phyloP scores from a whole-genome alignment of 1,140 invertebrate genomes.

The Tyrophagus putrescentiae region DNA sequence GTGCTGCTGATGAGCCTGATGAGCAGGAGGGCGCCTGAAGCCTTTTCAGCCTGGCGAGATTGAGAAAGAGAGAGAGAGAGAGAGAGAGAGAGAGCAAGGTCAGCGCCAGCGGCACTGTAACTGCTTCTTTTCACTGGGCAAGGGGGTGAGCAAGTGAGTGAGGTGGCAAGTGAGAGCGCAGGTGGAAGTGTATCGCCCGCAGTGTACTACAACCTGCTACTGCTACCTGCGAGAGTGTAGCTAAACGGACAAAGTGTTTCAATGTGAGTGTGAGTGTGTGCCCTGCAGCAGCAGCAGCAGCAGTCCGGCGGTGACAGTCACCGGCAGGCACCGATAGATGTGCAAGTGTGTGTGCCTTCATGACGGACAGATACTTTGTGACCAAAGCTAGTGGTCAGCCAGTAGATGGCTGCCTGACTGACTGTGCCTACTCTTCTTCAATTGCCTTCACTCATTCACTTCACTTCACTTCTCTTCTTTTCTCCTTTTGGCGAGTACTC shows the following conservation, averaged over 20 bases:
- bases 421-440: background rate
- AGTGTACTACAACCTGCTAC: too few relatives aligned
- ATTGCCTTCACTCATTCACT: background rate
- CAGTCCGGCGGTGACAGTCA: background rate
- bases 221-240: background rate
- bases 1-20: background rate
- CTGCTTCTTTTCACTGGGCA: too few relatives aligned
- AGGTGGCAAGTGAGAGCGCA: too few relatives aligned
- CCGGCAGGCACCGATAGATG: background rate
- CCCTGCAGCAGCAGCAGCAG: background rate
- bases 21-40: background rate
- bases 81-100: too few relatives aligned
- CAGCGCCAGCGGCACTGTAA: too few relatives aligned
- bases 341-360: background rate
- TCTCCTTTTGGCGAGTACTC: background rate
- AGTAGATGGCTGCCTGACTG: background rate
- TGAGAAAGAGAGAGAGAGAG: background rate
- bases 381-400: background rate
- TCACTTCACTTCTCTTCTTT: background rate
- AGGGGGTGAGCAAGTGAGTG: too few relatives aligned
- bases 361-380: too few relatives aligned
- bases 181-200: too few relatives aligned
- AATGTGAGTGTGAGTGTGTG: too few relatives aligned
- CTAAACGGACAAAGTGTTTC: too few relatives aligned
- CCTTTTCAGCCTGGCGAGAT: background rate